Percentiles rank a stretch among this genome's conserved stretches.
Conservation (phyloP, 2,888 invertebrate genomes). For the Caenorhabditis sinica region DNA sequence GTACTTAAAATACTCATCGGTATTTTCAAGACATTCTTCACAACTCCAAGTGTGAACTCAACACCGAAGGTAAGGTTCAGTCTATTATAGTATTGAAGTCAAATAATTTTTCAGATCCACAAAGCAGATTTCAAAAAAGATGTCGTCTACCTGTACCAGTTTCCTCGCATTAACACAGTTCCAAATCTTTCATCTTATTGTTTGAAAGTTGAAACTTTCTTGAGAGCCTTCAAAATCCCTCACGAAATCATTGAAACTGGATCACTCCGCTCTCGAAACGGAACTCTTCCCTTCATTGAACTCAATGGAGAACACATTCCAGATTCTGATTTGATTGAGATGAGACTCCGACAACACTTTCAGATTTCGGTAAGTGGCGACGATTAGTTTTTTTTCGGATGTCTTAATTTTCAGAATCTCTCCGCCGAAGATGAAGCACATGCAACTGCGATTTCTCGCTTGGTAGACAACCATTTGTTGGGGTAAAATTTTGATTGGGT, state of each 20-base stretch:
- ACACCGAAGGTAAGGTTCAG: conserved; percentile 34
- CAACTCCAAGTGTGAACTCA: conserved; percentile 27
- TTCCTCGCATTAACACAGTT: conserved; percentile 69
- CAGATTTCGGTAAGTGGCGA: conserved; percentile 25
- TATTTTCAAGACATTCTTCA: conserved; percentile 46
- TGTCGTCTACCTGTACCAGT: conserved; percentile 72
- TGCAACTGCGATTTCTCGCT: conserved; percentile 41
- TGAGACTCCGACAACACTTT: conserved; percentile 54
- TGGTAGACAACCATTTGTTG: conserved; percentile 54
- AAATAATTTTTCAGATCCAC: conserved; percentile 35
- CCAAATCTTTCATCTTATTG: conserved; percentile 82
- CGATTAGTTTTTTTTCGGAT: too few species aligned
- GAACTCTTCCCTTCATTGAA: conserved; percentile 57
- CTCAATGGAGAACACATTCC: conserved; percentile 63
- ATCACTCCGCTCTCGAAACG: conserved; percentile 40
- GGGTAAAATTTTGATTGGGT: neutral
- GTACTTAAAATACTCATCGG: neutral
- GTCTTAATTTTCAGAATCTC: conserved; percentile 26
- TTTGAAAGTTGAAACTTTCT: conserved; percentile 79
- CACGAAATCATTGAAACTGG: conserved; percentile 71
- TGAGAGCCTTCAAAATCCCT: conserved; percentile 79
- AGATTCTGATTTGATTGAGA: conserved; percentile 59
- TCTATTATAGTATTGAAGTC: neutral
- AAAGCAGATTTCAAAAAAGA: conserved; percentile 69
- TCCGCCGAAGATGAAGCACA: conserved; percentile 43